Base-by-base conservation (phyloP, 2,113 vertebrate species). In the Zootoca vivipara region DNA sequence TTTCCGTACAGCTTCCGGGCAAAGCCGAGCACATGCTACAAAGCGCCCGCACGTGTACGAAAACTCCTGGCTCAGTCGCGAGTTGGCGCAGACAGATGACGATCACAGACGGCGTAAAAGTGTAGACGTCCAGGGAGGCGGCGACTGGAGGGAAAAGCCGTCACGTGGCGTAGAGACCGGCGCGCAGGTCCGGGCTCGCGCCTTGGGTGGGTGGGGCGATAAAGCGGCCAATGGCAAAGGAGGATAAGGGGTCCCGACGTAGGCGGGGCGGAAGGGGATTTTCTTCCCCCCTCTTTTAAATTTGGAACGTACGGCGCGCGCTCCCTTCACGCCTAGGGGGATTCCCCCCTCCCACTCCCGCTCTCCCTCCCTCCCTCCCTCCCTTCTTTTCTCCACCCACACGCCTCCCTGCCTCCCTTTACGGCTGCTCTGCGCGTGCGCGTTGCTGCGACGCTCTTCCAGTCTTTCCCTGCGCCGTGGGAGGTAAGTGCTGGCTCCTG, bases 321-420 rank as follows among this genome's bases (percentile, higher is more conserved):
- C 85, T 56, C 33, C 13, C 40, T 42, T 69, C 15, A 35, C 46
- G 56, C 67, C 62, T 82, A 16, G 78, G 75, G 20, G 77, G 74
- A 67, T 93, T 96, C 96, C 87, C 26, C 40, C 38, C 3, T 24
- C 96, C 91, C 89, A 9, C 12, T 52, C 90, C 90, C 85, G 64
- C 67, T 91, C 22, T n/a, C 38, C 3, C 56, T 73, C 20, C 28
- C 40, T 2, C 4, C 22, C 38, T 33, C 30, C 30, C 30, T 20
- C 62, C 2, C 56, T 52, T 9, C 46, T 52, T 52, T 52, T 24
- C 13, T 2, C 58, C 30, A 4, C 35, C n/a, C 33, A 3, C 75
- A 35, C 26, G 67, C 74, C 40, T 28, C 18, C 52, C 67, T 30
- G 58, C 73, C 80, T 84, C 78, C 42, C 40, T 42, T 33, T 30